These are phyloP conservation scores for Sciurus vulgaris DNA, from an alignment of 2,797 vertebrate genomes.

Conservation along the genomic window DNA sequence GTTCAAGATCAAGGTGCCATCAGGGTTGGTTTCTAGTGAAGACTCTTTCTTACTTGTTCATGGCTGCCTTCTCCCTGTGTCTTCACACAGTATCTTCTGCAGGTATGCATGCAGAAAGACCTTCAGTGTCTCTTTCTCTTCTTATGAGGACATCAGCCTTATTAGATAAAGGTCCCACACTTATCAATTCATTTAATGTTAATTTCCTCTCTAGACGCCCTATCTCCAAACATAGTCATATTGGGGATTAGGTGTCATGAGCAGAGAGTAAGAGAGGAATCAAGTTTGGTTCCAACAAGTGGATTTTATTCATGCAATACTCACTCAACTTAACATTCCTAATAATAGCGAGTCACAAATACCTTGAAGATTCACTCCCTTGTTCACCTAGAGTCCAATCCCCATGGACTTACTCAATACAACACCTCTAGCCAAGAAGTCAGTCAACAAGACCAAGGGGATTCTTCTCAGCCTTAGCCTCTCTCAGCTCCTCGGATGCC, in stretches of 20 bases:
- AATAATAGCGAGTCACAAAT: no score
- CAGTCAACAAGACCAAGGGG: no score
- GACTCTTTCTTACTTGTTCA: neutral
- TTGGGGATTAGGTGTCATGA: neutral
- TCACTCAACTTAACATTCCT: no score
- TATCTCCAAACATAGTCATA: neutral
- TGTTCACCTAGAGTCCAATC: no score
- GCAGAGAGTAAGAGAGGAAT: no score
- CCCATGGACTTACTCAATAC: no score
- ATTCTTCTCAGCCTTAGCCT: no score
- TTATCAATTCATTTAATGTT: neutral
- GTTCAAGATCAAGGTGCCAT: neutral
- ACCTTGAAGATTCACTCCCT: no score
- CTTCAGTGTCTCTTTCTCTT: neutral
- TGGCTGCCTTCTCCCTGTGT: neutral
- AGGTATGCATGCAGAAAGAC: neutral
- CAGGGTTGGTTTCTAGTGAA: neutral
- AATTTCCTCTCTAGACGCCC: neutral
- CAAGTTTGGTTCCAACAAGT: no score
- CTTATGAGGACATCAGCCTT: neutral
- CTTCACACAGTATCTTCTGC: neutral
- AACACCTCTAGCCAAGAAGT: no score
- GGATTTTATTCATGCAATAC: no score
- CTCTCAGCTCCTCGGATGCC: no score
- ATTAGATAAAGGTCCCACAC: neutral